Evolutionary conservation across 2,888 invertebrate genomes (phyloP), one percentile per base, ranked within the genome.

Genomic region (Amblyjoppa proteus): DNA sequence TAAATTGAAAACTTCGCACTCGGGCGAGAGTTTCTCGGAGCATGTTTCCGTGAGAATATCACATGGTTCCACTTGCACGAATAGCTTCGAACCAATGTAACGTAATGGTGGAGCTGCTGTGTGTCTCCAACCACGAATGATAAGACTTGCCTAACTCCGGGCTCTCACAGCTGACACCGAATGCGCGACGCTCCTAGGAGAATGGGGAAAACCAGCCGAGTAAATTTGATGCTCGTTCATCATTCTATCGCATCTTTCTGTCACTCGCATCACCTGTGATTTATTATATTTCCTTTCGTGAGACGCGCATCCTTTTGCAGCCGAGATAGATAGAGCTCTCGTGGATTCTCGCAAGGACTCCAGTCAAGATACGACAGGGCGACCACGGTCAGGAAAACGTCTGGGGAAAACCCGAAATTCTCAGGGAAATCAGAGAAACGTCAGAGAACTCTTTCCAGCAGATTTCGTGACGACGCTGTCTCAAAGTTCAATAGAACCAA

Each of bases 191-290:
- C 25, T 61, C 31, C 34, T 34, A 16, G 56, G 20, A 7, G 45
- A 73, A 74, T 53, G 68, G 45, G 45, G 61, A 71, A 80, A 73
- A 69, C 64, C 73, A 80, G 53, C 41, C 58, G 28, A 45, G 31
- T 51, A 61, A 69, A 76, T 76, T 76, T 45, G 58, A 81, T 45
- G 28, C 61, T 61, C 28, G 61, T 31, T 31, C 61, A 61, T 61
- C 61, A 31, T 41, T 66, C 20, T 13, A 66, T 66, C 61, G 61
- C 13, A 28, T 31, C 16, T 31, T 61, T 28, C 61, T 31, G 28
- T 31, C 31, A 4, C 13, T 61, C 31, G 31, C 13, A 61, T 25
- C 61, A 31, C 16, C 31, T 31, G 25, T 31, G 61, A 28, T 41
- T 34, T 73, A n/a, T 73, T 13, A 49, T 81, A n/a, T 70, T 70